Percentiles rank a stretch among this genome's conserved stretches.
phyloP scores from a whole-genome alignment of 2,113 vertebrate species.

The Otus sunia region DNA sequence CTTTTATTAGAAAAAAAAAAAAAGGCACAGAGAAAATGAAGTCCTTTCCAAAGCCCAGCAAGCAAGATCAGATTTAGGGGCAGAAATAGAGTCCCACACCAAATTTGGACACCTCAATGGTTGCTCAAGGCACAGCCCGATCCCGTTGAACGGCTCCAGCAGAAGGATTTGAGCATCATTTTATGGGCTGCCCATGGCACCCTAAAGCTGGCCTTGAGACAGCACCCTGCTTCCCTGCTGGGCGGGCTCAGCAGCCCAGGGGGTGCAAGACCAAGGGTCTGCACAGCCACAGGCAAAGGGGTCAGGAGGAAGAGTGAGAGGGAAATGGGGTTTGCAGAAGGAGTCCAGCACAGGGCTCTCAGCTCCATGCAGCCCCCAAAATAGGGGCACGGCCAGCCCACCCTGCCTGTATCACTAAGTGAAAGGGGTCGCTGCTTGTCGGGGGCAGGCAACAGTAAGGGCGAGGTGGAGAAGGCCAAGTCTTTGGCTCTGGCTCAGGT shows the following conservation, averaged over 20 bases:
- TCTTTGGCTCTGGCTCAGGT: neutral
- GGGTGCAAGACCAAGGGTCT: neutral
- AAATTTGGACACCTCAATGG: neutral
- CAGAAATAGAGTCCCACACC: neutral
- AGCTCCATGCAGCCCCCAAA: neutral
- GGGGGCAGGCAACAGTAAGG: neutral
- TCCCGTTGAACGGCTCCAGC: neutral
- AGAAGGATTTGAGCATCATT: neutral
- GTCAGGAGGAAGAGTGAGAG: neutral
- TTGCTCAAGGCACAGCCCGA: neutral
- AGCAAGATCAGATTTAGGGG: neutral
- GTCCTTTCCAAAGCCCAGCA: neutral
- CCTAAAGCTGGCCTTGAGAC: neutral
- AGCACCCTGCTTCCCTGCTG: neutral
- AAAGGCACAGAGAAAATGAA: neutral
- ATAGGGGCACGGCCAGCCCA: neutral
- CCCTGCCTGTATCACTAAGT: too few relatives aligned
- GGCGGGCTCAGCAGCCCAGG: neutral
- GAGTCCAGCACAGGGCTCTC: neutral
- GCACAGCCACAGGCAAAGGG: neutral
- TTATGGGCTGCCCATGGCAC: neutral
- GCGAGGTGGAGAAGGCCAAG: neutral
- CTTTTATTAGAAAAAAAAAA: conserved; percentile 46
- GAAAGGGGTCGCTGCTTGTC: neutral
- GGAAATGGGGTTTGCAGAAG: neutral